phyloP scores from a whole-genome alignment of 2,888 invertebrate species.

The Venustoraphidia nigricollis region DNA sequence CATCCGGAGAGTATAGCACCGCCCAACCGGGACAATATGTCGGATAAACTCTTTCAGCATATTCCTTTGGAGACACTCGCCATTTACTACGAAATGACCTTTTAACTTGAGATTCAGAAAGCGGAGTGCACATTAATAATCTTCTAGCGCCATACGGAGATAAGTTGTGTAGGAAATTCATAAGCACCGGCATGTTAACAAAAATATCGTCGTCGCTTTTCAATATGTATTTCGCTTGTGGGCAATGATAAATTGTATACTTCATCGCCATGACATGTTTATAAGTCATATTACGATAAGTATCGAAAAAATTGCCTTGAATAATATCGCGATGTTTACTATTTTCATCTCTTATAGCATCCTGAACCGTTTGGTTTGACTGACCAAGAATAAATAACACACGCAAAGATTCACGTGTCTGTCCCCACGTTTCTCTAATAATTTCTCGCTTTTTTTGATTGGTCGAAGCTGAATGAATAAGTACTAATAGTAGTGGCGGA shows the following conservation, averaged over 20 bases:
- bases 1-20: conserved; percentile 41
- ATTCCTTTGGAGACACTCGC: conserved; percentile 56
- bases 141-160: conserved; percentile 43
- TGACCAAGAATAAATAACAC: conserved; percentile 53
- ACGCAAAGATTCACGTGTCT: conserved; percentile 32
- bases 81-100: conserved; percentile 58
- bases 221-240: conserved; percentile 46
- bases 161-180: conserved; percentile 38
- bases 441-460: conserved; percentile 46
- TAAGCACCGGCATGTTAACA: conserved; percentile 47
- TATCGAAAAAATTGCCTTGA: conserved; percentile 61
- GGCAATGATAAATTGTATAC: conserved; percentile 58
- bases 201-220: conserved; percentile 69
- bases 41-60: conserved; percentile 46
- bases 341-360: conserved; percentile 31
- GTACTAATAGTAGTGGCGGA: conserved; percentile 40
- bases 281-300: conserved; percentile 69
- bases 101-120: conserved; percentile 33
- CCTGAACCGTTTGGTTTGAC: conserved; percentile 21
- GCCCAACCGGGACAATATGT: conserved; percentile 59
- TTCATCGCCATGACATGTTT: conserved; percentile 73
- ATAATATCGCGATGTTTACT: conserved; percentile 42
- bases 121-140: conserved; percentile 46
- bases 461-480: conserved; percentile 51
- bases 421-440: conserved; percentile 63